phyloP scores from a whole-genome alignment of 2,797 vertebrate genomes.

The Anguilla anguilla region DNA sequence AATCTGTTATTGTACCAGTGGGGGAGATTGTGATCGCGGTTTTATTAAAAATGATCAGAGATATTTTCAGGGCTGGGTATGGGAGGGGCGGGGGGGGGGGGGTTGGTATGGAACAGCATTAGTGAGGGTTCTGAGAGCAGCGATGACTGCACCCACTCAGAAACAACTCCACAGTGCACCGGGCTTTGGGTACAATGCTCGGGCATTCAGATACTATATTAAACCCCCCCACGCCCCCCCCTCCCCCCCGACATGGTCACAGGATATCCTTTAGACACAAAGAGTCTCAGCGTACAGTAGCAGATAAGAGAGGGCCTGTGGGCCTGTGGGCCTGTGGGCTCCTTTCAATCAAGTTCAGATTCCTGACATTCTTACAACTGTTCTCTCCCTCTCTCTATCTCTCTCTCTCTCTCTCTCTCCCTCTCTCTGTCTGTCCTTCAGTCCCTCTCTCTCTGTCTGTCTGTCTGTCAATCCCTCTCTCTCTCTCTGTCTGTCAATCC shows the following conservation, averaged over 20 bases:
- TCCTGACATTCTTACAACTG: neutral
- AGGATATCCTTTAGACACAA: conserved; percentile 39
- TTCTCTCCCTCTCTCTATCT: too few species aligned
- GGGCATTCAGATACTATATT: conserved; percentile 10
- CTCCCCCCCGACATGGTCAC: neutral
- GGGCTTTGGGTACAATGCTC: neutral
- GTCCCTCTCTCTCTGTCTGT: too few species aligned
- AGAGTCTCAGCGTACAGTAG: neutral
- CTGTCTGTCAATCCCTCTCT: too few species aligned
- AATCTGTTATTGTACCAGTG: too few species aligned
- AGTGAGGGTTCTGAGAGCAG: neutral
- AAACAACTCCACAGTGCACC: neutral
- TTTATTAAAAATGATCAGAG: too few species aligned
- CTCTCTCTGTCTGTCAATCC: too few species aligned
- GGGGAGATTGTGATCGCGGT: too few species aligned
- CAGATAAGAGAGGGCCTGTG: neutral
- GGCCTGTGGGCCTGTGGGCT: neutral
- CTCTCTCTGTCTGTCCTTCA: too few species aligned
- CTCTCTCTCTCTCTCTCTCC: too few species aligned
- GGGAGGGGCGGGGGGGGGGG: too few species aligned
- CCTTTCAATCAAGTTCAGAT: neutral
- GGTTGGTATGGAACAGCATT: neutral
- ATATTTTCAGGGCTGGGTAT: too few species aligned
- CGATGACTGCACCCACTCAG: neutral
- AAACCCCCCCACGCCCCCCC: neutral